Conservation (phyloP, 2,888 invertebrate genomes). For the Deilephila porcellus region DNA sequence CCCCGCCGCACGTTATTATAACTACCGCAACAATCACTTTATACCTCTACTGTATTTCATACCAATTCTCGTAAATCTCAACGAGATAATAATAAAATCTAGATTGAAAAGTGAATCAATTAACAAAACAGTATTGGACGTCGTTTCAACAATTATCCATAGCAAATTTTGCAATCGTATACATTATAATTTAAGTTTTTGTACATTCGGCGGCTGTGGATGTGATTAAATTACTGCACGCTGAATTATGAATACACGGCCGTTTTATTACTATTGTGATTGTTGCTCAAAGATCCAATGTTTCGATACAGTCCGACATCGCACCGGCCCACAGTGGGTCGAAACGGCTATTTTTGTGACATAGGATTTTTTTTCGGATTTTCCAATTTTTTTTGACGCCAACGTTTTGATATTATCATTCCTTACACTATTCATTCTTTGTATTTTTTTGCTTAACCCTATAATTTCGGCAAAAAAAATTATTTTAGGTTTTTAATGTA, state of each 20-base stretch:
- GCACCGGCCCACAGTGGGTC: constrained; percentile 20
- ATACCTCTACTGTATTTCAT: background rate
- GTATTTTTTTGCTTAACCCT: too few relatives aligned
- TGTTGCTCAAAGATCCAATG: constrained; percentile 52
- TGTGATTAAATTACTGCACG: constrained; percentile 30
- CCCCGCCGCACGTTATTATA: background rate
- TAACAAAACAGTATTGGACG: constrained; percentile 1
- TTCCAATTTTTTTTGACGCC: too few relatives aligned
- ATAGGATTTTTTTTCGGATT: too few relatives aligned
- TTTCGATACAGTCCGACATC: constrained; percentile 39
- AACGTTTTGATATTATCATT: too few relatives aligned
- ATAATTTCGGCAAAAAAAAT: too few relatives aligned
- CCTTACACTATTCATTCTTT: too few relatives aligned
- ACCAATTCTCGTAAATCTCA: background rate
- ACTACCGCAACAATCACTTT: background rate
- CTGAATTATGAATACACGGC: constrained; percentile 31
- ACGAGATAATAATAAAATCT: background rate
- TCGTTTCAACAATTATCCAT: constrained; percentile 11
- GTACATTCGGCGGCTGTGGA: constrained; percentile 31
- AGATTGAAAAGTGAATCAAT: constrained; percentile 1
- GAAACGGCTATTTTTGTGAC: too few relatives aligned
- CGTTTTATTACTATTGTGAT: constrained; percentile 41
- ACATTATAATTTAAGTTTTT: constrained; percentile 23
- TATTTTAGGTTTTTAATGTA: too few relatives aligned
- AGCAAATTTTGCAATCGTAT: background rate